phyloP scores from a whole-genome alignment of 2,888 invertebrate species.

The Ditula angustiorana region DNA sequence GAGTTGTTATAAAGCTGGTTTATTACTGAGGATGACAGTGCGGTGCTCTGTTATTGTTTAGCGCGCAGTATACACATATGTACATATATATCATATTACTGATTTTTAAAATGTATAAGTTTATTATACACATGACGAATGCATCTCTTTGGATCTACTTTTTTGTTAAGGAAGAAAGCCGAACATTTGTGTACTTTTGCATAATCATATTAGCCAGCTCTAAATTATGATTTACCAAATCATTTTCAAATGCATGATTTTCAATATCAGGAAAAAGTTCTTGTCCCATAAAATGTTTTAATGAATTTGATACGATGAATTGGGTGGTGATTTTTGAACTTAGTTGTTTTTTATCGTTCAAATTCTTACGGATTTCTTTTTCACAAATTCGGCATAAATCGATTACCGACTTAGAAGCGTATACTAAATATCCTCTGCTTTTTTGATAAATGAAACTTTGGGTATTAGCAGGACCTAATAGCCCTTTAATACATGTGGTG shows the following conservation, averaged over 20 bases:
- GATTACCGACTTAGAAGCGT: slow-evolving; percentile 31
- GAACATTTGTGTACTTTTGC: slow-evolving; percentile 30
- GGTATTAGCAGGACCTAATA: slow-evolving; percentile 25
- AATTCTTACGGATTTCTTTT: slow-evolving; percentile 20
- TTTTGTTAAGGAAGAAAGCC: slow-evolving; percentile 31
- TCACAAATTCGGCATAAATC: slow-evolving; percentile 32
- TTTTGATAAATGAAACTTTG: slow-evolving; percentile 23
- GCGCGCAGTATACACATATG: no score
- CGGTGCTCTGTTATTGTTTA: no score
- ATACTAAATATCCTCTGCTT: slow-evolving; percentile 9
- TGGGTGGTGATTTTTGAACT: slow-evolving; percentile 18
- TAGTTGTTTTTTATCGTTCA: slow-evolving; percentile 23
- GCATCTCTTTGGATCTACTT: slow-evolving; percentile 32
- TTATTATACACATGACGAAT: slow-evolving; percentile 38
- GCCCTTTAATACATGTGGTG: slow-evolving; percentile 30
- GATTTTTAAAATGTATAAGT: slow-evolving; percentile 38
- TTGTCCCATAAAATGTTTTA: slow-evolving; percentile 27
- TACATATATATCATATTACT: no score
- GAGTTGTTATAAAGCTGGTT: no score
- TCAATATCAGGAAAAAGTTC: slow-evolving; percentile 30
- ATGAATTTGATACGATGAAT: slow-evolving; percentile 6
- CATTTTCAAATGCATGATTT: neutral
- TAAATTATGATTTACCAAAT: slow-evolving; percentile 15
- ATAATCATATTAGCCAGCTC: slow-evolving; percentile 16
- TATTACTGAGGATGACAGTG: no score